phyloP scores from a whole-genome alignment of 2,797 vertebrate species.

The Spheniscus humboldti region DNA sequence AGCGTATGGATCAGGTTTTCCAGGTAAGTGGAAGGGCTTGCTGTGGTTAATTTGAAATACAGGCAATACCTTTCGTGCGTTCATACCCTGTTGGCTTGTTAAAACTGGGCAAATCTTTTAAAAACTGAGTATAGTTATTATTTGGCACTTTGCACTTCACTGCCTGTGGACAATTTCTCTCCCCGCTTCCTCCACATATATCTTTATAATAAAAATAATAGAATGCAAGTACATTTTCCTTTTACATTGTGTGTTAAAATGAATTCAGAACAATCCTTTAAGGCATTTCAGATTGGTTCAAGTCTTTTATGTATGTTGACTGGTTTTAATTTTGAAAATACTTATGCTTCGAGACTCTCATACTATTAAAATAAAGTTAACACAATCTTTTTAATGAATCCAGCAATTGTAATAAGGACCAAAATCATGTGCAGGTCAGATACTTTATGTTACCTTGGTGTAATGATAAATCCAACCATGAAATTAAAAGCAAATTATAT shows the following conservation, averaged over 20 bases:
- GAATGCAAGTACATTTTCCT: background rate
- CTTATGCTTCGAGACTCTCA: background rate
- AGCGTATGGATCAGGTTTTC: background rate
- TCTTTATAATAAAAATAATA: background rate
- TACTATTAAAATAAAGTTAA: background rate
- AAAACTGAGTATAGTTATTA: background rate
- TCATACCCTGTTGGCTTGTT: background rate
- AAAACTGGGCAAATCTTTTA: background rate
- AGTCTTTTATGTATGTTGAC: background rate
- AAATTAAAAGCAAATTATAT: background rate
- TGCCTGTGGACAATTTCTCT: background rate
- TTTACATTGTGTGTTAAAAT: background rate
- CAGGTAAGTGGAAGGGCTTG: constrained; percentile 12
- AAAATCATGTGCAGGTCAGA: background rate
- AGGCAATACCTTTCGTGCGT: background rate
- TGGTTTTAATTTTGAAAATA: constrained; percentile 1
- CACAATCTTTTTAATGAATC: background rate
- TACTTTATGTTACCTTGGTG: background rate
- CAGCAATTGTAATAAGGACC: background rate
- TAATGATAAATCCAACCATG: background rate
- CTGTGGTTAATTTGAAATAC: constrained; percentile 8
- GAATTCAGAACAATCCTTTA: background rate
- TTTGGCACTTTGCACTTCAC: background rate
- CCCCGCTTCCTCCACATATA: background rate
- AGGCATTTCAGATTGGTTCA: background rate